Evolutionary conservation across 1,140 invertebrate genomes (phyloP), one percentile per base, ranked within the genome.

Genomic region (Rhyzopertha dominica): DNA sequence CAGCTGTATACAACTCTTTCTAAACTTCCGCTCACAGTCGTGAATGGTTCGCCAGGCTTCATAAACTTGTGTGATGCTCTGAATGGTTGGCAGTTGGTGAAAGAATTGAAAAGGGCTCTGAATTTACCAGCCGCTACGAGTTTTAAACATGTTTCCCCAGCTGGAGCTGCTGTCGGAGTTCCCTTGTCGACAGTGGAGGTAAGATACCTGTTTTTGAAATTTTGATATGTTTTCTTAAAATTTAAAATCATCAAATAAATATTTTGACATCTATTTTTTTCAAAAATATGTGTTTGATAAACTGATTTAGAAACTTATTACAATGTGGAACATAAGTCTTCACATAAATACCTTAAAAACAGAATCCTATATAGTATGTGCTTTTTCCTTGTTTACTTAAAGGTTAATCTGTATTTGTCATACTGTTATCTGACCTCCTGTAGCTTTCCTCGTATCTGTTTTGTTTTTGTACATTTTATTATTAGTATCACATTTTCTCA

Each of bases 21-120:
- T 13, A 75, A 87, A 31, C 72, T 99, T 31, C 96, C 96, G 0
- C 63, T 99, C 1, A 88, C 69, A 53, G 91, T 97, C 5, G 53
- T 98, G 1, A 98, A 98, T 72, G 95, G 95, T 18, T 85, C 92
- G 0, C 96, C 95, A 1, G 92, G 94, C 13, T 99, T 93, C 61
- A 97, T 99, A 47, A 99, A 99, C 67, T 75, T 99, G 1, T 95
- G 93, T 61, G 96, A 99, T 72, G 95, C 93, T 0, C 73, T 99
- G 0, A 99, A 99, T 68, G 94, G 85, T 2, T 98, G 94, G 85
- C 95, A 99, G 65, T 68, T 99, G 20, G 96, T 99, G 0, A 79
- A 78, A 38, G 96, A 99, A 64, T 66, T 99, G 5, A 87, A 85
- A 56, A 63, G 71, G 25, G 85, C 89, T 0, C 64, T 95, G 1